phyloP scores from a whole-genome alignment of 2,113 vertebrate genomes.

The Hippoglossus stenolepis region DNA sequence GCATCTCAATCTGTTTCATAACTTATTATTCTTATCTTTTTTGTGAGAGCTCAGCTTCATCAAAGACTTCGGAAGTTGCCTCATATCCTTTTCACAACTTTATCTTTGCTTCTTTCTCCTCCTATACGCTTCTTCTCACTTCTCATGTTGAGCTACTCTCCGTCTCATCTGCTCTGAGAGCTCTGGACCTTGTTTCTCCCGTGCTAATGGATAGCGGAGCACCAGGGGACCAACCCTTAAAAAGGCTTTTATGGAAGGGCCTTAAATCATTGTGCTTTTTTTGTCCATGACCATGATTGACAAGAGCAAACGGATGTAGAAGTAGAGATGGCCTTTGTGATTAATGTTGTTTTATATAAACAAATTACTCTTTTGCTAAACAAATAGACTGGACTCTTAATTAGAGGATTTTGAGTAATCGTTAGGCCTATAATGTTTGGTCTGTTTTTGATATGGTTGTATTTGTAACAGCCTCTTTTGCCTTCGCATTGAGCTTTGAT shows the following conservation, averaged over 20 bases:
- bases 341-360: not conserved
- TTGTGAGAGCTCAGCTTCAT: not conserved
- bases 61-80: conserved; percentile 11
- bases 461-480: no score
- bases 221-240: conserved; percentile 48
- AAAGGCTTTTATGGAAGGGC: conserved; percentile 44
- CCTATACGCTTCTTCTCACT: conserved; percentile 20
- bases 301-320: conserved; percentile 8
- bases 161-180: conserved; percentile 17
- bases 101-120: not conserved
- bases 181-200: conserved; percentile 25
- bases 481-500: not conserved
- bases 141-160: not conserved
- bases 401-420: not conserved
- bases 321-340: not conserved
- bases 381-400: not conserved
- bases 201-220: conserved; percentile 52
- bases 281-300: conserved; percentile 6
- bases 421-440: not conserved
- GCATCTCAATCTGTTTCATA: conserved; percentile 1
- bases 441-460: not conserved
- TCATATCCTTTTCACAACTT: not conserved
- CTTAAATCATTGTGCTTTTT: conserved; percentile 23
- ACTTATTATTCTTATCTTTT: not conserved
- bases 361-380: not conserved